Conservation (phyloP, 2,888 invertebrate genomes). For the Oasisia sp. region DNA sequence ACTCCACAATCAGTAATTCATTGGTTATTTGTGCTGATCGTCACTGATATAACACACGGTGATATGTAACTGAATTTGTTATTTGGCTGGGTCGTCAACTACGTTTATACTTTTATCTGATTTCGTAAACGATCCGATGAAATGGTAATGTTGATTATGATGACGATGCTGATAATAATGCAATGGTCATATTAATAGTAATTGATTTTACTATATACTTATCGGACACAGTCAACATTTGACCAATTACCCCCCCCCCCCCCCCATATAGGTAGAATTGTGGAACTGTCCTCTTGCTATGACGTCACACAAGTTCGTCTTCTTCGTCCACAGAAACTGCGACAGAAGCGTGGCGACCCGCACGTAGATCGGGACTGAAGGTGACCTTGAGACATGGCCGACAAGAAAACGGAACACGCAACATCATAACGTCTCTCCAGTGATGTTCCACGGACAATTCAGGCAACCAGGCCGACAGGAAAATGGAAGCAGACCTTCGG, state of each 20-base stretch:
- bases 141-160: not conserved
- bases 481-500: not conserved
- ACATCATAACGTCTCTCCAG: not conserved
- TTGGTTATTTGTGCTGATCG: not conserved
- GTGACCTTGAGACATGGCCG: not conserved
- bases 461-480: not conserved
- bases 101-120: not conserved
- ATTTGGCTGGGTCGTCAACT: not conserved
- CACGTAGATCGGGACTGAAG: not conserved
- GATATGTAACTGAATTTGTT: not conserved
- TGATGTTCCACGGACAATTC: not conserved
- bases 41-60: not conserved
- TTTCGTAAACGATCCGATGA: not conserved
- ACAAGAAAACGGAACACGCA: not conserved
- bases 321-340: not conserved
- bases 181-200: not conserved
- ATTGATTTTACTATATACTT: not conserved
- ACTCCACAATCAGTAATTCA: not conserved
- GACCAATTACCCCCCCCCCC: not conserved
- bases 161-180: not conserved
- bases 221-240: not conserved
- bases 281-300: not conserved
- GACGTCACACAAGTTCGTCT: not conserved
- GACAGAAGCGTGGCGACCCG: not conserved
- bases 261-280: not conserved